Conservation (phyloP, 2,888 invertebrate species). For the Cerastoderma edule region DNA sequence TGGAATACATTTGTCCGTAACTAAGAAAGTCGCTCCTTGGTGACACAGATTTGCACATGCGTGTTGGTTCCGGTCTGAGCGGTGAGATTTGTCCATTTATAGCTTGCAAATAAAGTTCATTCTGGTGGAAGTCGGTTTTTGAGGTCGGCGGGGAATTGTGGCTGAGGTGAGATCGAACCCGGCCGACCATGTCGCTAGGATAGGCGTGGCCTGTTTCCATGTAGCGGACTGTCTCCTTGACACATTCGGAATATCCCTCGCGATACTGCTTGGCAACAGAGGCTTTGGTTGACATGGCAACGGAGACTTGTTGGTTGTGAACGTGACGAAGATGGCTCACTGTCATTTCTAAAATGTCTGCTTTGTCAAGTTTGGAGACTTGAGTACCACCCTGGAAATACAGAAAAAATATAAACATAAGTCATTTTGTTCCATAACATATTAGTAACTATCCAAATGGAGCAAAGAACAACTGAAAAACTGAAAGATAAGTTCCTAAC, state of each 20-base stretch:
- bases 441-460: too few relatives aligned
- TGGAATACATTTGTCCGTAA: constrained; percentile 40
- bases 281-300: constrained; percentile 57
- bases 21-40: constrained; percentile 35
- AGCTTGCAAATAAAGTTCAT: constrained; percentile 31
- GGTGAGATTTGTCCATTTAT: constrained; percentile 32
- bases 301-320: constrained; percentile 57
- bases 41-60: constrained; percentile 34
- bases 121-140: neutral
- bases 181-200: constrained; percentile 48
- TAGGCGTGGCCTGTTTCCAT: constrained; percentile 50
- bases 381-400: constrained; percentile 54
- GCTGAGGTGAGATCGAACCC: constrained; percentile 43
- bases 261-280: constrained; percentile 51
- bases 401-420: too few relatives aligned
- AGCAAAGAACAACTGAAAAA: too few relatives aligned
- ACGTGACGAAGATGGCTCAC: constrained; percentile 58
- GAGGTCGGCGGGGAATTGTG: constrained; percentile 26
- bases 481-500: too few relatives aligned
- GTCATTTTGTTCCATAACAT: too few relatives aligned
- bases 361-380: constrained; percentile 61
- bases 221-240: constrained; percentile 52
- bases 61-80: constrained; percentile 44
- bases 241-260: constrained; percentile 54
- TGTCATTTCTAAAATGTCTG: constrained; percentile 61